These are phyloP conservation scores for Hemiscyllium ocellatum DNA, from an alignment of 2,113 vertebrate genomes.

Conservation along the genomic window DNA sequence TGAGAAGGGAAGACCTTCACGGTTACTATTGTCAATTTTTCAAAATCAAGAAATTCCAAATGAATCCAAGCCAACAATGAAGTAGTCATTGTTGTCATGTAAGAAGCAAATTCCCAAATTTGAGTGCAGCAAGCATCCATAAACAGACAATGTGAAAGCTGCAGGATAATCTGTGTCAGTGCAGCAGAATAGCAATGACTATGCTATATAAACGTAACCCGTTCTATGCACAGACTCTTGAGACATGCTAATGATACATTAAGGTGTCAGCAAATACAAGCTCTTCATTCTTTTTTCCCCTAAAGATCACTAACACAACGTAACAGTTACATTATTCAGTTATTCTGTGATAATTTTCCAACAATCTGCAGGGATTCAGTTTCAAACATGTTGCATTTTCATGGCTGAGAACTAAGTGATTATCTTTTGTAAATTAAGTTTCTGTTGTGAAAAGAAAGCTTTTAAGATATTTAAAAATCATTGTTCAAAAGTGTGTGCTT, in stretches of 20 bases:
- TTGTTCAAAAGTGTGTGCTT: neutral
- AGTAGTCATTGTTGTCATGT: neutral
- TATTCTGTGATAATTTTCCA: neutral
- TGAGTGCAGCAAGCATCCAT: neutral
- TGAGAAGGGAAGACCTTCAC: too few species aligned
- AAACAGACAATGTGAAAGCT: neutral
- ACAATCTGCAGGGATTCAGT: neutral
- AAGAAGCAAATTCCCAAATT: neutral
- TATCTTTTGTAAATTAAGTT: constrained; percentile 2
- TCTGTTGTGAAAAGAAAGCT: neutral
- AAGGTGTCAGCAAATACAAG: neutral
- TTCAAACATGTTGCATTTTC: neutral
- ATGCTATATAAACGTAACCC: neutral
- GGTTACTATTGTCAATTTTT: neutral
- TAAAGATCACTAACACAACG: neutral
- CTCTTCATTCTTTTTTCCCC: neutral
- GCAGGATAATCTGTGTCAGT: neutral
- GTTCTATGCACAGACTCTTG: neutral
- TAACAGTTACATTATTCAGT: neutral
- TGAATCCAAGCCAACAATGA: neutral
- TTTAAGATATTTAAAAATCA: constrained; percentile 5
- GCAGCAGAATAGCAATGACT: neutral
- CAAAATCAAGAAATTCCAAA: neutral
- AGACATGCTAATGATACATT: neutral
- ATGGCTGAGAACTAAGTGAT: neutral